Base-by-base conservation (phyloP, 2,113 vertebrate genomes). In the Corynorhinus townsendii region DNA sequence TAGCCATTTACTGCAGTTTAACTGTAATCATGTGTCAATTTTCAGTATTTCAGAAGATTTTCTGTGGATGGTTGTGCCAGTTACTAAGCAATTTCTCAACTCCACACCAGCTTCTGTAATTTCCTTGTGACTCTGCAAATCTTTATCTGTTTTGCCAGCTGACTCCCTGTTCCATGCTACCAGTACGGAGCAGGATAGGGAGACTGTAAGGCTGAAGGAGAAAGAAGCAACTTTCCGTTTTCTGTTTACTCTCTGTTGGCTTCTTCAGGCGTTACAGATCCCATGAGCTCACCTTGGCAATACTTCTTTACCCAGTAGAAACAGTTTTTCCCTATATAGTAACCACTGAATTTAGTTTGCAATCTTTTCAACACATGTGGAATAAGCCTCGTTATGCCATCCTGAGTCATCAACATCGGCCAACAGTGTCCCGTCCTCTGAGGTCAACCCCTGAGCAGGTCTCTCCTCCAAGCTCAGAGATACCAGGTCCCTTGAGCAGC, bases 1-100 rank as follows among this genome's bases (percentile, higher is more conserved):
- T 71, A 75, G 14, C 11, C 56, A 54, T 68, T 89, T 89, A 59
- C 10, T 64, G 20, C 24, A 16, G 26, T 49, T 52, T 59, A 75
- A 52, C 30, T 80, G 35, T 66, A 72, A 95, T 68, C 35, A 76
- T 35, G 20, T 91, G 64, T 59, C n/a, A 59, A 24, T 91, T 82
- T 96, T 68, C 35, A n/a, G 52, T 84, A 84, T 95, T 72, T 92
- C 59, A 40, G 79, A 73, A 76, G 47, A 76, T 30, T 45, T 81
- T 93, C 19, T 59, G 33, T 76, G n/a, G 33, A 54, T 81, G 30
- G 5, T 43, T 82, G 30, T 87, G 52, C 54, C 81, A 68, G 30
- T 81, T 85, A 56, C 19, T 43, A 62, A 92, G 52, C 26, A 86
- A n/a, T 62, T 66, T 83, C 26, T 90, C 38, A 54, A 49, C 19